These are phyloP conservation scores for Manis javanica DNA, from an alignment of 2,797 vertebrate species.

Conservation along the genomic window DNA sequence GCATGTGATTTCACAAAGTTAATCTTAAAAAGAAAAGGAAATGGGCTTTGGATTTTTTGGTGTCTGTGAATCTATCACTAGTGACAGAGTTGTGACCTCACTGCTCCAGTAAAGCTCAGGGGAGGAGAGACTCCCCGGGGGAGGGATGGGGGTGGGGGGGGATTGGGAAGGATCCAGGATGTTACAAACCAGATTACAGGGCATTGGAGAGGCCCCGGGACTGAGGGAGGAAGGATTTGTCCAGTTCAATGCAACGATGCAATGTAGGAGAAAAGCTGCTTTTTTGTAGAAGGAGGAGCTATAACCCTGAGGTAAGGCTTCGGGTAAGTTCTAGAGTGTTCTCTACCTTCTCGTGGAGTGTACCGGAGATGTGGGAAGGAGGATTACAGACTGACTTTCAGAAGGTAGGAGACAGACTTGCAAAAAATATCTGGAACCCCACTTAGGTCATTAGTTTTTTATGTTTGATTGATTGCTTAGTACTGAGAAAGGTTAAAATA, in stretches of 20 bases:
- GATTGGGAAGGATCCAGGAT: not conserved
- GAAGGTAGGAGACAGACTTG: not conserved
- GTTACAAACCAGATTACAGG: not conserved
- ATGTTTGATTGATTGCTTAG: not conserved
- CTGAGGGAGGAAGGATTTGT: not conserved
- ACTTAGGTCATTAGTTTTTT: not conserved
- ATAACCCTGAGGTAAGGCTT: not conserved
- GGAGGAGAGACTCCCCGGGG: not conserved
- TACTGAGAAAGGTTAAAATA: not conserved
- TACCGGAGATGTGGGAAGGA: not conserved
- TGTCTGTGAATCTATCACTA: not conserved
- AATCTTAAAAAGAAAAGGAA: not conserved
- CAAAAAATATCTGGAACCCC: not conserved
- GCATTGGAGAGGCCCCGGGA: not conserved
- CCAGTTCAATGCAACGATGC: accelerated
- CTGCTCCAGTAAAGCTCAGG: not conserved
- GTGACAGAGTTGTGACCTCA: not conserved
- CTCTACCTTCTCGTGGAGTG: not conserved
- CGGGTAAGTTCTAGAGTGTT: not conserved
- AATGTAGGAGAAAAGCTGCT: not conserved
- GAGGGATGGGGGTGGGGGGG: no score
- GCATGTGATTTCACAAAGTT: not conserved
- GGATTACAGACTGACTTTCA: not conserved
- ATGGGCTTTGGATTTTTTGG: not conserved
- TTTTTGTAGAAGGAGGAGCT: not conserved